Evolutionary conservation across 2,797 vertebrate species (phyloP), one percentile per base, ranked within the genome.

Genomic region (Sebastes melanostomus): DNA sequence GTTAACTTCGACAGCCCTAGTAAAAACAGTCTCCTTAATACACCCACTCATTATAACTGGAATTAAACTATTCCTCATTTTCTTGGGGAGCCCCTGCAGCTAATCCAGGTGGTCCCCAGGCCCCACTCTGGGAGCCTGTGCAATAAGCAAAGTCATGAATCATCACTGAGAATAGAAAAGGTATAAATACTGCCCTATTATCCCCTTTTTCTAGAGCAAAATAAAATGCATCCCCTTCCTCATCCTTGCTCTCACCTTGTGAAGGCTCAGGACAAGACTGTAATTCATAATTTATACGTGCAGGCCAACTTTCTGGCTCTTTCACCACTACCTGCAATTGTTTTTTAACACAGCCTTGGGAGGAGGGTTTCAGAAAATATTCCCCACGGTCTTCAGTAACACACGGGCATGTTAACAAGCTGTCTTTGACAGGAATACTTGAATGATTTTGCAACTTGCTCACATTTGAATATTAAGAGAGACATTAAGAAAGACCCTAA

Each of bases 211-310:
- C 69, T 20, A 29, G 24, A 77, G 61, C 75, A 86, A 88, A 50
- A 91, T 52, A 78, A 65, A 86, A 82, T 30, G 50, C 65, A 32
- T 80, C 50, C 56, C 50, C 72, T 58, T 42, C 50, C 13, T 59
- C 87, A 80, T 85, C 73, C 72, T 87, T 86, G 72, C 52, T 82
- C 73, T 91, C 83, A 87, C 90, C 78, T 88, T 87, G 84, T 72
- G 72, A 87, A 69, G 42, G 20, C 81, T 79, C 80, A 65, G 85
- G 75, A 86, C 81, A 86, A 82, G 78, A 75, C 72, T 74, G 81
- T 84, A 62, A 86, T 89, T 86, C 32, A 91, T 92, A 85, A 91
- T 94, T 90, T 81, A 90, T 76, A 83, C 9, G 56, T n/a, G 58
- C 72, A 71, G 84, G 78, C 54, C 79, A 91, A 89, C 77, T 86